These are phyloP conservation scores for Glandiceps talaboti DNA, from an alignment of 53 echinoderm and acorn worm species.

Conservation along the genomic window DNA sequence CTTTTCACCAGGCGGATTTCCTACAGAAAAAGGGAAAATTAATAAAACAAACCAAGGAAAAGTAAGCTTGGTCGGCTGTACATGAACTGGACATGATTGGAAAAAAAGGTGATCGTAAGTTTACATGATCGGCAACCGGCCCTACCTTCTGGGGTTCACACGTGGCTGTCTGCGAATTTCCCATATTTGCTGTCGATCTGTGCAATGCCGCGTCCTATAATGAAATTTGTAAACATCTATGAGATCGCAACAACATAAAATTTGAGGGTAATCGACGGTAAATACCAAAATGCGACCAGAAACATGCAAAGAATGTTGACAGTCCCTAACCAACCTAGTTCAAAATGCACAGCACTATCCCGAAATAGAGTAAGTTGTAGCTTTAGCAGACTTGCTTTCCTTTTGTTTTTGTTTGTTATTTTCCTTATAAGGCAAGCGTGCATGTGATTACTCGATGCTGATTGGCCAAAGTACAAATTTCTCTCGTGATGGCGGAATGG, in stretches of 20 bases:
- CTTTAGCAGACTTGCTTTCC: neutral
- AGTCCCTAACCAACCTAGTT: neutral
- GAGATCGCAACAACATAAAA: neutral
- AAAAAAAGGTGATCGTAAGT: no score
- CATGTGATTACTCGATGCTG: neutral
- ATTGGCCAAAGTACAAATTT: neutral
- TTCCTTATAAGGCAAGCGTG: neutral
- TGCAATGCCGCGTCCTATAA: neutral
- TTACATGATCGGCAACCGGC: no score
- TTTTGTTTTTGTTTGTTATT: neutral
- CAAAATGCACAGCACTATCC: neutral
- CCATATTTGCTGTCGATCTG: neutral
- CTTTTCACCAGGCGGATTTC: slow-evolving; percentile 70
- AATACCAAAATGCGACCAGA: neutral
- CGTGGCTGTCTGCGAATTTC: neutral
- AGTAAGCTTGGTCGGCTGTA: no score
- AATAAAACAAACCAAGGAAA: no score
- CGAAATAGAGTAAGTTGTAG: neutral
- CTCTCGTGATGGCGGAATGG: neutral
- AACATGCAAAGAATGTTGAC: neutral
- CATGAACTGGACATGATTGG: no score
- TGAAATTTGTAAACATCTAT: no score
- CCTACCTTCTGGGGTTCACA: neutral
- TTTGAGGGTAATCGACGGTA: neutral
- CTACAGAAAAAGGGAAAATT: slow-evolving; percentile 24